phyloP scores from a whole-genome alignment of 2,888 invertebrate genomes.

The Catocala nupta region DNA sequence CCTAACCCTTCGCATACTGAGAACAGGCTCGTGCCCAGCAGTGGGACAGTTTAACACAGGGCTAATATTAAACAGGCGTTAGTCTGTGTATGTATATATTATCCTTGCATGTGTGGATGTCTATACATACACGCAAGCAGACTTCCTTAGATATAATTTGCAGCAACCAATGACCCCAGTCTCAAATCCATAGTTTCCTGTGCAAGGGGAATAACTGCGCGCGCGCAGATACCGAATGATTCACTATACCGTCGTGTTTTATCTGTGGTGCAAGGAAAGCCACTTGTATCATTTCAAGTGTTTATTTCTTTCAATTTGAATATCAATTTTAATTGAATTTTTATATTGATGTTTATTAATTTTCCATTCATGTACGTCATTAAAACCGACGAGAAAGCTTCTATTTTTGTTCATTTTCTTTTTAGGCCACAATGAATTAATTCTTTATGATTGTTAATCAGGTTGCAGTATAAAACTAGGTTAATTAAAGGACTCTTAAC shows the following conservation, averaged over 20 bases:
- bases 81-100: too few species aligned
- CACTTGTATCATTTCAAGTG: slow-evolving; percentile 22
- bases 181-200: slow-evolving; percentile 51
- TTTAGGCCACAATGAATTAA: too few species aligned
- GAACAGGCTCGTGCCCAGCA: too few species aligned
- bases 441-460: too few species aligned
- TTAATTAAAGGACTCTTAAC: too few species aligned
- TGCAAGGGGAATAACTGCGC: slow-evolving; percentile 53
- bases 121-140: slow-evolving; percentile 6
- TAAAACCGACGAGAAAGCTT: too few species aligned
- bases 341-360: not conserved
- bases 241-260: slow-evolving; percentile 45
- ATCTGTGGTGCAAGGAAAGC: slow-evolving; percentile 33
- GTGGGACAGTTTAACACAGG: too few species aligned
- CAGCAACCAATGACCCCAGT: slow-evolving; percentile 35
- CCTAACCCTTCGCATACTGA: too few species aligned
- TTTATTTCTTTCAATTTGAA: slow-evolving; percentile 5
- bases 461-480: too few species aligned
- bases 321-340: not conserved
- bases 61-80: too few species aligned
- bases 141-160: slow-evolving; percentile 31
- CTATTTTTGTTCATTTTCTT: too few species aligned
- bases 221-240: slow-evolving; percentile 49
- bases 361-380: too few species aligned
- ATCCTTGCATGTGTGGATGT: not conserved